Evolutionary conservation across 2,888 invertebrate genomes (phyloP).

Genomic region (Falcaria lacertinaria): DNA sequence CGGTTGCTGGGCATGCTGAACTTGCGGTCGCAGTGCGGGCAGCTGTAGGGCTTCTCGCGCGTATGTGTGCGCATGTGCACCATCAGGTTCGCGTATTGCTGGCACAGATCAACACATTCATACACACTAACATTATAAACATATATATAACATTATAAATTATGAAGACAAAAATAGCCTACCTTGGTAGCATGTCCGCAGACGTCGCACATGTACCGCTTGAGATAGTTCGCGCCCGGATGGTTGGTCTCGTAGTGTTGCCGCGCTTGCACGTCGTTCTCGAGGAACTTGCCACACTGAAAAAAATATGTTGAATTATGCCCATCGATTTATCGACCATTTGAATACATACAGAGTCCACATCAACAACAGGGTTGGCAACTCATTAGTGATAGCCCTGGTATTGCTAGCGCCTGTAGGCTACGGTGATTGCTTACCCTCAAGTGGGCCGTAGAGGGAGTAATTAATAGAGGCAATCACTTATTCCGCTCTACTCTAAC

Average conservation of each 20-base stretch:
- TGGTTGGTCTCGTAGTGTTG: constrained; percentile 65
- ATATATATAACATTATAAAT: not conserved
- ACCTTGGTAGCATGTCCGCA: constrained; percentile 70
- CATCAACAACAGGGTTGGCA: too few relatives aligned
- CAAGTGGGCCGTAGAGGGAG: too few relatives aligned
- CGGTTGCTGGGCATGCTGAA: constrained; percentile 73
- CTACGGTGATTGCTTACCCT: too few relatives aligned
- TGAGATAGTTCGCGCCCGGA: constrained; percentile 62
- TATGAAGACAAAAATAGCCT: constrained; percentile 1
- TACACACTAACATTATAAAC: not conserved
- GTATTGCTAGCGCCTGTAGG: too few relatives aligned
- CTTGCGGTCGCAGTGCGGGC: constrained; percentile 66
- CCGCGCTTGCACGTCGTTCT: constrained; percentile 60
- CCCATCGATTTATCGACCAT: too few relatives aligned
- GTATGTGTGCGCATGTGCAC: constrained; percentile 74
- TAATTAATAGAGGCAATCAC: too few relatives aligned
- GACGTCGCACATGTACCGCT: constrained; percentile 72
- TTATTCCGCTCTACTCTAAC: too few relatives aligned
- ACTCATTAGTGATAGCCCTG: too few relatives aligned
- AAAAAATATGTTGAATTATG: too few relatives aligned
- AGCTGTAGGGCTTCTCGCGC: constrained; percentile 67
- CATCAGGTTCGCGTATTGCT: constrained; percentile 73
- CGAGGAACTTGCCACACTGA: constrained; percentile 54
- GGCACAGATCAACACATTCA: constrained; percentile 8
- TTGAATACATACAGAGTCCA: too few relatives aligned